A percentile compares a stretch with the other conserved stretches of the same genome.
Conservation (phyloP, 2,888 invertebrate species). For the Melanophora roralis region DNA sequence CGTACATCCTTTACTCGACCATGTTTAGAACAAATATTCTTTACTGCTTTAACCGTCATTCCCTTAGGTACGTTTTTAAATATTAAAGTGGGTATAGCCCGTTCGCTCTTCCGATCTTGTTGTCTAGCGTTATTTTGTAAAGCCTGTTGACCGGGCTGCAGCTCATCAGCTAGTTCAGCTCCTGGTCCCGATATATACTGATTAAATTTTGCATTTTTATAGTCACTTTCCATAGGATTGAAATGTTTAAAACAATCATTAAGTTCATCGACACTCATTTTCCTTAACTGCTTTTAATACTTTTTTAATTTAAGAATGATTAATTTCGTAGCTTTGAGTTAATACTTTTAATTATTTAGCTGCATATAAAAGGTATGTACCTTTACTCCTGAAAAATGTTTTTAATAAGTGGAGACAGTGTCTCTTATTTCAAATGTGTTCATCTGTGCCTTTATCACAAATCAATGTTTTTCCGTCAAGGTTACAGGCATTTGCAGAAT, state of each 20-base stretch:
- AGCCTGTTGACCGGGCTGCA: slow-evolving; percentile 62
- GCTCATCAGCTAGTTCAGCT: slow-evolving; percentile 62
- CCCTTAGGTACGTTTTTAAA: slow-evolving; percentile 61
- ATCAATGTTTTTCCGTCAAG: too few relatives aligned
- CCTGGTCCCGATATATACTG: slow-evolving; percentile 67
- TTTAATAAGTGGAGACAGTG: too few relatives aligned
- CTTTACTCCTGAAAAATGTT: too few relatives aligned
- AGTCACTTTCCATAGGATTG: slow-evolving; percentile 69
- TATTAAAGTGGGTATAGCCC: slow-evolving; percentile 59
- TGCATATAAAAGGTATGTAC: too few relatives aligned
- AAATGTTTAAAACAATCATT: slow-evolving; percentile 57
- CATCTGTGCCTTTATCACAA: too few relatives aligned
- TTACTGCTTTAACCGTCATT: slow-evolving; percentile 61
- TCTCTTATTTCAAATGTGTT: too few relatives aligned
- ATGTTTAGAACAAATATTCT: slow-evolving; percentile 63
- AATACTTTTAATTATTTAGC: too few relatives aligned
- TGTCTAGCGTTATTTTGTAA: slow-evolving; percentile 13
- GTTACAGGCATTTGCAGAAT: too few relatives aligned
- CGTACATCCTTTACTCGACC: slow-evolving; percentile 55
- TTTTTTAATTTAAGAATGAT: too few relatives aligned
- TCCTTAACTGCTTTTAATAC: slow-evolving; percentile 72
- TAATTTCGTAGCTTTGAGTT: too few relatives aligned
- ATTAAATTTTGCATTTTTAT: slow-evolving; percentile 65
- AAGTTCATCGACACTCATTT: slow-evolving; percentile 80
- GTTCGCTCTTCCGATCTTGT: neutral